A percentile compares a stretch with the other conserved stretches of the same genome.
phyloP scores from a whole-genome alignment of 2,888 invertebrate genomes.

The Mamestra brassicae region DNA sequence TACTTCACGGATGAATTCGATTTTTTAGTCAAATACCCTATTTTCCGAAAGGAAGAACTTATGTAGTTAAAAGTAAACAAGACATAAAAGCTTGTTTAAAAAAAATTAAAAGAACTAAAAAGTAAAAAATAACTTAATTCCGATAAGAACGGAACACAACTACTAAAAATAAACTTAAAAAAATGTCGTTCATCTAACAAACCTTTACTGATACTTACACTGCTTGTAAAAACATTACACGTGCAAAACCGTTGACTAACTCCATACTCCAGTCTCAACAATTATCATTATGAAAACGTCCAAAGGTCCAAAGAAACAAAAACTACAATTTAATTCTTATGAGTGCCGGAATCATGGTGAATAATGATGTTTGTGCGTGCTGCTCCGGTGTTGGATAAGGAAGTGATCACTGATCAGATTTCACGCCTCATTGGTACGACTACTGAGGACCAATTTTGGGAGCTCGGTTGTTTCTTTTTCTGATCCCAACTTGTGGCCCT shows the following conservation, averaged over 20 bases:
- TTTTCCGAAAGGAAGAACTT: no score
- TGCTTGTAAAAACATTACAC: not conserved
- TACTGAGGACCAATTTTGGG: not conserved
- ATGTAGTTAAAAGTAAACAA: no score
- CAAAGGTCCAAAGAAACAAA: constrained; percentile 61
- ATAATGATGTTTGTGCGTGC: constrained; percentile 63
- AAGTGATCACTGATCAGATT: constrained; percentile 54
- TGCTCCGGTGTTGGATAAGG: constrained; percentile 32
- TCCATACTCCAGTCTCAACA: constrained; percentile 12
- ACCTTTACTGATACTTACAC: no score
- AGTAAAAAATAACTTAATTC: no score
- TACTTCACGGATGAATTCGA: no score
- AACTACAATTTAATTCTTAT: constrained; percentile 63
- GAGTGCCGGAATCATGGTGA: constrained; percentile 72
- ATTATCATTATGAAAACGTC: constrained; percentile 41
- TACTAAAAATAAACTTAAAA: no score
- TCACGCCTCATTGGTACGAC: constrained; percentile 17
- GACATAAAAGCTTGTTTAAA: no score
- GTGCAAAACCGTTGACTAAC: constrained; percentile 20
- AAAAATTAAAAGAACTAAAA: no score
- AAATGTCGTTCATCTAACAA: no score
- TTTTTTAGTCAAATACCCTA: no score
- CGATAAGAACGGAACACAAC: no score
- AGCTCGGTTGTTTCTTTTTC: not conserved
- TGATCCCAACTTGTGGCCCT: not conserved